These are phyloP conservation scores for Diachrysia chrysitis DNA, from an alignment of 2,888 invertebrate genomes.

Conservation along the genomic window DNA sequence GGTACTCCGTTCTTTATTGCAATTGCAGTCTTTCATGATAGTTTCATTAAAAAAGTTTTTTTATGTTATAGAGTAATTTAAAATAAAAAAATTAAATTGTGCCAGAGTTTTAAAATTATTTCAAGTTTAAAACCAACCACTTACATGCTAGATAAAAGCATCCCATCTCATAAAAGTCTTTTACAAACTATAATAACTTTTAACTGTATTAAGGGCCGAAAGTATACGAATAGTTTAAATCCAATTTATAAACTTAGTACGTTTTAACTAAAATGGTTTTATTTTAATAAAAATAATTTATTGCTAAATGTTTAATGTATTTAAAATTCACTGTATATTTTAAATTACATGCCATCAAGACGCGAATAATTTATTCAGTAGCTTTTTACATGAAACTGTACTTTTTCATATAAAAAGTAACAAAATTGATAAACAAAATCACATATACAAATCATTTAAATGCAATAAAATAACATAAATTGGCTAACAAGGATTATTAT, in stretches of 20 bases:
- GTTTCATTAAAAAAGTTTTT: too few species aligned
- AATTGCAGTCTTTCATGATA: too few species aligned
- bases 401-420: too few species aligned
- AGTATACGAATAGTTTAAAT: background rate
- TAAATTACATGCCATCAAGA: background rate
- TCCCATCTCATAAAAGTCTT: conserved; percentile 9
- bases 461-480: too few species aligned
- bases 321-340: background rate
- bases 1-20: too few species aligned
- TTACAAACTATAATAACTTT: conserved; percentile 13
- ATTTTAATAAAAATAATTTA: background rate
- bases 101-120: conserved; percentile 20
- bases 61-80: too few species aligned
- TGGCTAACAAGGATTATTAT: too few species aligned
- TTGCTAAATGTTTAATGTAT: background rate
- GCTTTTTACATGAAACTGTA: background rate
- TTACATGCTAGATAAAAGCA: conserved; percentile 34
- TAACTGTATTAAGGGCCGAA: conserved; percentile 25
- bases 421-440: too few species aligned
- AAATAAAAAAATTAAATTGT: too few species aligned
- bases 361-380: background rate
- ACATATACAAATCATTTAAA: too few species aligned
- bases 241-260: background rate
- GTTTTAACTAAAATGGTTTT: background rate
- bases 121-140: conserved; percentile 8